Conservation (phyloP, 2,888 invertebrate genomes). For the Cryptus armator region DNA sequence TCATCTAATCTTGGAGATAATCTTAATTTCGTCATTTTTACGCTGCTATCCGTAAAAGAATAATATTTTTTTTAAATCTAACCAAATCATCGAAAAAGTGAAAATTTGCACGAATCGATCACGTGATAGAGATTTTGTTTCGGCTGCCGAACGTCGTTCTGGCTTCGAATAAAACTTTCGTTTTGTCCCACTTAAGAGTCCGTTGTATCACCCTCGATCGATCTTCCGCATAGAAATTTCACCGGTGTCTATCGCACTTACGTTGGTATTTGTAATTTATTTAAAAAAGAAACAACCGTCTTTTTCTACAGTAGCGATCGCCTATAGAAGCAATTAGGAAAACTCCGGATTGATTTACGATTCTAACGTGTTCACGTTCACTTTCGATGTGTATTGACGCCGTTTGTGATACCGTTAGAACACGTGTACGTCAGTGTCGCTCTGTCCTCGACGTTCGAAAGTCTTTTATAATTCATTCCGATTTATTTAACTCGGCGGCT, state of each 20-base stretch:
- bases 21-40: slow-evolving; percentile 42
- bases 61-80: not conserved
- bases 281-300: slow-evolving; percentile 11
- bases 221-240: slow-evolving; percentile 50
- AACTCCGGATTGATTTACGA: slow-evolving; percentile 61
- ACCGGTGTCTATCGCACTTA: not conserved
- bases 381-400: slow-evolving; percentile 69
- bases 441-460: slow-evolving; percentile 66
- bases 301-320: not conserved
- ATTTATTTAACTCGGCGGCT: slow-evolving; percentile 64
- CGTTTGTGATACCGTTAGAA: slow-evolving; percentile 49
- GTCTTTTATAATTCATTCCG: slow-evolving; percentile 66
- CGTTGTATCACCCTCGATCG: slow-evolving; percentile 45
- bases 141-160: slow-evolving; percentile 39
- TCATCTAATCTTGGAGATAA: slow-evolving; percentile 35
- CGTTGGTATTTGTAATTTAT: not conserved
- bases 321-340: slow-evolving; percentile 46
- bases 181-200: slow-evolving; percentile 60
- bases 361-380: slow-evolving; percentile 75
- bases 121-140: slow-evolving; percentile 38
- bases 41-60: not conserved
- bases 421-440: slow-evolving; percentile 40
- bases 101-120: slow-evolving; percentile 21
- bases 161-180: slow-evolving; percentile 63
- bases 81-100: not conserved